Evolutionary conservation across 64 coral and sea anemone species (phyloP).

Genomic region (Dendrophyllia cribrosa): DNA sequence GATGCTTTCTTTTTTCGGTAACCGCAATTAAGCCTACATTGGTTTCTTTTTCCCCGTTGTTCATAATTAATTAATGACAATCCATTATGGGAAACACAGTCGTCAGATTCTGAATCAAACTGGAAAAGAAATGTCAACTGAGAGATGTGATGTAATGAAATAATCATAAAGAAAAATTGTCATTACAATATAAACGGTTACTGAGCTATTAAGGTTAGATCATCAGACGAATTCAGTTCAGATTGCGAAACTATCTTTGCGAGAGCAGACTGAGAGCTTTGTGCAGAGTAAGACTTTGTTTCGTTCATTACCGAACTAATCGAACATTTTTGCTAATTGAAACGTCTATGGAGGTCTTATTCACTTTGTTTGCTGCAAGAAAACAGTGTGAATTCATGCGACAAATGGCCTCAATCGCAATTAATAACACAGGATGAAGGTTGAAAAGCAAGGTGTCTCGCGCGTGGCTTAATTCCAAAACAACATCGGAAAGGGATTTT

Average conservation of each 20-base stretch:
- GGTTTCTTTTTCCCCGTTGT: not conserved
- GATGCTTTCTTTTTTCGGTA: not conserved
- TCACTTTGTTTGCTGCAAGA: not conserved
- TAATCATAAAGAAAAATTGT: not conserved
- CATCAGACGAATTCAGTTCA: too few relatives aligned
- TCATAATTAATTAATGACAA: constrained; percentile 2
- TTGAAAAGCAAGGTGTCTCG: not conserved
- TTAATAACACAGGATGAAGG: not conserved
- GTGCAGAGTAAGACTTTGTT: not conserved
- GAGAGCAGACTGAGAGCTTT: not conserved
- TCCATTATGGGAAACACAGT: not conserved
- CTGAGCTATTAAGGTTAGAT: too few relatives aligned
- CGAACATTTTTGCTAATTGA: not conserved
- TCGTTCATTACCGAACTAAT: not conserved
- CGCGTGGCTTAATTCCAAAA: not conserved
- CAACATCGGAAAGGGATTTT: not conserved
- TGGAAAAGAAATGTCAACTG: not conserved
- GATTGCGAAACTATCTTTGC: too few relatives aligned
- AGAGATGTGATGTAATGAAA: not conserved
- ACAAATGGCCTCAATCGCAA: not conserved
- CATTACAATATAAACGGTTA: not conserved
- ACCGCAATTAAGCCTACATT: not conserved
- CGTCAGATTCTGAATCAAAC: not conserved
- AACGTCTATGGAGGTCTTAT: not conserved
- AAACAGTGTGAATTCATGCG: not conserved